phyloP scores from a whole-genome alignment of 2,113 vertebrate genomes.

The Cariama cristata region DNA sequence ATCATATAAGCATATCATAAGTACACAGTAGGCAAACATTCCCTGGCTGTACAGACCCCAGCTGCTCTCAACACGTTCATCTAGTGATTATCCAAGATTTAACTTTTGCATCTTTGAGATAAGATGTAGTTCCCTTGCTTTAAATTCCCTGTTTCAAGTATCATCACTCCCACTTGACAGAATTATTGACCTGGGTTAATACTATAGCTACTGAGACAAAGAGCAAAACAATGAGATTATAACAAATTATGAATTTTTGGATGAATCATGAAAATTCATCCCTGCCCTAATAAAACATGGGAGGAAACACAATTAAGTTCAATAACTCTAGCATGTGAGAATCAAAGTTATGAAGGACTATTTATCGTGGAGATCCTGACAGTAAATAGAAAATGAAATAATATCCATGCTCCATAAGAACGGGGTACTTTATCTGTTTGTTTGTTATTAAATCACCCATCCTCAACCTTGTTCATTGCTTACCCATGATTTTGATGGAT shows the following conservation, averaged over 20 bases:
- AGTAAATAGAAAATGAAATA: slow-evolving; percentile 33
- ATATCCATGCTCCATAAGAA: background rate
- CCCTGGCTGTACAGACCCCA: background rate
- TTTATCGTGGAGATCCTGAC: slow-evolving; percentile 16
- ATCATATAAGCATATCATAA: background rate
- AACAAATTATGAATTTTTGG: background rate
- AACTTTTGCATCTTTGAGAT: background rate
- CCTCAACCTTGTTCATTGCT: background rate
- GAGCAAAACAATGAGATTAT: slow-evolving; percentile 1
- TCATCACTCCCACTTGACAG: background rate
- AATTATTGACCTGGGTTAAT: slow-evolving; percentile 26
- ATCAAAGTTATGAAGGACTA: slow-evolving; percentile 9
- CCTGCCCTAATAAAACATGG: background rate
- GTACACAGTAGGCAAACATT: background rate
- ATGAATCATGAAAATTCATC: slow-evolving; percentile 8
- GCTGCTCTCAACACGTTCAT: background rate
- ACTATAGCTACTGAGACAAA: slow-evolving; percentile 11
- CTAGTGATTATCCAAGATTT: background rate
- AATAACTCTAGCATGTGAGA: background rate
- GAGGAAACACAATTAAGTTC: slow-evolving; percentile 4
- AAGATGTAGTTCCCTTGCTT: background rate
- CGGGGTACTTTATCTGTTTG: background rate
- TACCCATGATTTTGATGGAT: slow-evolving; percentile 19
- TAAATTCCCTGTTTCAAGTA: background rate
- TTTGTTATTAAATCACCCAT: slow-evolving; percentile 36